Evolutionary conservation across 2,888 invertebrate genomes (phyloP).

Genomic region (Acrobeloides nanus): DNA sequence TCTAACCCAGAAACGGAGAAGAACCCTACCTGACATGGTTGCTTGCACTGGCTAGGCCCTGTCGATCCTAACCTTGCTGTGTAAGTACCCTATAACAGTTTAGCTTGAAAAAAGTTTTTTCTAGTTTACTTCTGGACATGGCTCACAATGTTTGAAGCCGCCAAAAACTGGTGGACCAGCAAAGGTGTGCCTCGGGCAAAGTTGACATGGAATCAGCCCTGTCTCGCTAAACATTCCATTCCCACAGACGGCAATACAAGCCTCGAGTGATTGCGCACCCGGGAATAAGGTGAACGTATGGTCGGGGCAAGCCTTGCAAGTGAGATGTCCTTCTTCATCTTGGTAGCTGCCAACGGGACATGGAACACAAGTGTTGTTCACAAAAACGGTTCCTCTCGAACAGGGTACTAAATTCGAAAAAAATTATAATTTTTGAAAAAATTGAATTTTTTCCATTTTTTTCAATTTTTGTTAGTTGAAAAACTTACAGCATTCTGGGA

Average conservation of each 20-base stretch:
- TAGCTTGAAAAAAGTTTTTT: neutral
- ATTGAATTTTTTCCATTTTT: neutral
- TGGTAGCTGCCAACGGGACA: constrained; percentile 83
- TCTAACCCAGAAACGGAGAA: constrained; percentile 87
- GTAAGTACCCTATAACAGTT: constrained; percentile 47
- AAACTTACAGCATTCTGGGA: constrained; percentile 76
- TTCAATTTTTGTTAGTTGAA: neutral
- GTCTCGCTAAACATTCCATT: constrained; percentile 80
- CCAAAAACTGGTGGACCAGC: constrained; percentile 46
- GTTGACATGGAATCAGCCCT: constrained; percentile 84
- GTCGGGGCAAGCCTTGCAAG: constrained; percentile 84
- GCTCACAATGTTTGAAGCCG: constrained; percentile 64
- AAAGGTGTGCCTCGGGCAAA: constrained; percentile 86
- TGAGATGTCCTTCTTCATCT: constrained; percentile 62
- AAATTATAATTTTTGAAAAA: constrained; percentile 12
- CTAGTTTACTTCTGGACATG: constrained; percentile 61
- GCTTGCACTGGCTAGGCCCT: constrained; percentile 57
- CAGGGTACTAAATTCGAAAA: constrained; percentile 71
- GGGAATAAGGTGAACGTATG: constrained; percentile 77
- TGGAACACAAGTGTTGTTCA: constrained; percentile 76
- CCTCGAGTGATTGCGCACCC: constrained; percentile 62
- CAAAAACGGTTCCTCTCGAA: constrained; percentile 87
- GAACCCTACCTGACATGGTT: constrained; percentile 79
- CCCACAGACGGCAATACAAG: constrained; percentile 70
- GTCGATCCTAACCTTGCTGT: constrained; percentile 55